phyloP scores from a whole-genome alignment of 1,140 invertebrate genomes.

The Varroa destructor region DNA sequence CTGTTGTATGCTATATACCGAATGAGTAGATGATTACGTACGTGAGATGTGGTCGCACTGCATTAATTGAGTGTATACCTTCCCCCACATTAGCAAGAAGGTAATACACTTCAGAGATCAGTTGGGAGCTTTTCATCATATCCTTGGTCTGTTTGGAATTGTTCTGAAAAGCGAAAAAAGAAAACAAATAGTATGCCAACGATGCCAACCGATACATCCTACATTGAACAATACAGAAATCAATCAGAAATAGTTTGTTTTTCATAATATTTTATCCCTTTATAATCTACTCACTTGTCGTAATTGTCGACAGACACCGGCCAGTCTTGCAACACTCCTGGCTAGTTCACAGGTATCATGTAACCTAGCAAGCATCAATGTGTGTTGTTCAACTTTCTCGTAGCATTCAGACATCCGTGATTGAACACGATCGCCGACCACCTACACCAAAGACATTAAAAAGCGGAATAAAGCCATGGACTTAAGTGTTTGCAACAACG shows the following conservation, averaged over 20 bases:
- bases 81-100: conserved; percentile 16
- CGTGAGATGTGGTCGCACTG: conserved; percentile 19
- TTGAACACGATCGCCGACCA: conserved; percentile 1
- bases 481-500: too few relatives aligned
- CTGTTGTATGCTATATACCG: too few relatives aligned
- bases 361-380: conserved; percentile 10
- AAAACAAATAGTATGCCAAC: too few relatives aligned
- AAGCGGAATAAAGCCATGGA: too few relatives aligned
- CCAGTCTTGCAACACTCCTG: conserved; percentile 7
- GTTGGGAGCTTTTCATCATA: conserved; percentile 17
- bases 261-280: too few relatives aligned
- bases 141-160: conserved; percentile 17
- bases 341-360: conserved; percentile 20
- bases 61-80: conserved; percentile 6
- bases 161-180: not conserved
- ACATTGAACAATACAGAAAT: too few relatives aligned
- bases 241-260: too few relatives aligned
- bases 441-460: not conserved
- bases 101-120: conserved; percentile 14
- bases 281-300: not conserved
- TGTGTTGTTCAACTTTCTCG: conserved; percentile 21
- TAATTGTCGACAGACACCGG: conserved; percentile 3
- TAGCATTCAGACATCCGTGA: conserved; percentile 16
- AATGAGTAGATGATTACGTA: too few relatives aligned
- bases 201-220: too few relatives aligned